These are phyloP conservation scores for Hipparchia semele DNA, from an alignment of 2,888 invertebrate genomes.

Conservation along the genomic window DNA sequence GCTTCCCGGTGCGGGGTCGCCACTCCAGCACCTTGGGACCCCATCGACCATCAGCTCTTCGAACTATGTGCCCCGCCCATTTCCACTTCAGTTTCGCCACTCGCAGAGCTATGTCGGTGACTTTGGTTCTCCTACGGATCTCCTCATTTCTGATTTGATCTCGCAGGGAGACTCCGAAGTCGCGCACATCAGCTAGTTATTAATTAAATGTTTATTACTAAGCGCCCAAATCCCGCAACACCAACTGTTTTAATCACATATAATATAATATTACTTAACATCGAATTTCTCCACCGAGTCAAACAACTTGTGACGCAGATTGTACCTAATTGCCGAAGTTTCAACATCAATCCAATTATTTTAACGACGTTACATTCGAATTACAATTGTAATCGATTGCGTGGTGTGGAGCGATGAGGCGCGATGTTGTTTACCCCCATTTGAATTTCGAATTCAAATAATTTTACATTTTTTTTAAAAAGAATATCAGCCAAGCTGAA, in stretches of 20 bases:
- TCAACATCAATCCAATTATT: conserved; percentile 36
- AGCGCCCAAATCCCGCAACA: not conserved
- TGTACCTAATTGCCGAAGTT: conserved; percentile 36
- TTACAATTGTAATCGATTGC: conserved; percentile 32
- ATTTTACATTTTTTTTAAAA: no score
- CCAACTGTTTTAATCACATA: not conserved
- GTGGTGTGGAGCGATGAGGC: conserved; percentile 11
- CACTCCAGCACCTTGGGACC: no score
- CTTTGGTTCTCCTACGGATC: no score
- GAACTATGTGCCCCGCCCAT: no score
- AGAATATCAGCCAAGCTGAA: no score
- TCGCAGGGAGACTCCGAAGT: no score
- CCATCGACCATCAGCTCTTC: no score
- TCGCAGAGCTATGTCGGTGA: no score
- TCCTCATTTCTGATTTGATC: no score
- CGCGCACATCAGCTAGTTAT: no score
- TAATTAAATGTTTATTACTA: not conserved
- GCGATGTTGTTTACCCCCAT: not conserved
- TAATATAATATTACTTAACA: conserved; percentile 3
- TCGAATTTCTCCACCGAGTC: conserved; percentile 24
- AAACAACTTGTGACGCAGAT: conserved; percentile 24
- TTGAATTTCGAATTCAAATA: not conserved
- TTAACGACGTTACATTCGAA: conserved; percentile 35
- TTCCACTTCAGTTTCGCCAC: no score
- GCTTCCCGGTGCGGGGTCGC: no score